Percentiles rank a stretch among this genome's conserved stretches.
Evolutionary conservation across 1,140 invertebrate species (phyloP).

Genomic region (Cotesia typhae): DNA sequence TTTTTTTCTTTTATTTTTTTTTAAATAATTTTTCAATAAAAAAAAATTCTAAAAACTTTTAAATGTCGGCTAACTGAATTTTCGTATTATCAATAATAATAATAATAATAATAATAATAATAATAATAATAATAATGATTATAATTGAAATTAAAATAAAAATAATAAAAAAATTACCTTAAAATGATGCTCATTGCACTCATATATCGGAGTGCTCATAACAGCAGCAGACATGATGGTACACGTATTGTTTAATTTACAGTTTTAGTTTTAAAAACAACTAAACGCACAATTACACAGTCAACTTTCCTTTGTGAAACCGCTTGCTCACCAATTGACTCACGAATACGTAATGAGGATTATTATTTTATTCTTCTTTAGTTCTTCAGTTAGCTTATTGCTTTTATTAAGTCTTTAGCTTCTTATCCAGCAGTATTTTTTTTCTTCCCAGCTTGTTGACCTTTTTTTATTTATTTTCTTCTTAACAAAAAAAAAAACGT

Average conservation of each 20-base stretch:
- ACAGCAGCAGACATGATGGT: constrained; percentile 60
- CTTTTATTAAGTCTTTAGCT: background rate
- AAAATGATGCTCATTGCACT: constrained; percentile 57
- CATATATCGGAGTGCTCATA: constrained; percentile 61
- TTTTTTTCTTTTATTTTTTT: no score
- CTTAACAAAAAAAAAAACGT: no score
- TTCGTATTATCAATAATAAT: background rate
- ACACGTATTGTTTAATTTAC: constrained; percentile 5
- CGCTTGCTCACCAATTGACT: background rate
- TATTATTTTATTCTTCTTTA: constrained; percentile 17
- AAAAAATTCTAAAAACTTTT: no score
- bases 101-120: background rate
- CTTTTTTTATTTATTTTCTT: background rate
- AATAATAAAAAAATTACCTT: constrained; percentile 48
- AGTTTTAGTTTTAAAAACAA: background rate
- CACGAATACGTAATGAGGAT: background rate
- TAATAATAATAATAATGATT: no score
- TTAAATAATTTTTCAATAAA: no score
- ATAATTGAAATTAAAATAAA: no score
- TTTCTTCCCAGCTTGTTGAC: background rate
- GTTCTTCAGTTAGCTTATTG: constrained; percentile 10
- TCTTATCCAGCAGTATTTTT: background rate
- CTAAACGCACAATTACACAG: constrained; percentile 34
- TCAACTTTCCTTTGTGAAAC: constrained; percentile 32
- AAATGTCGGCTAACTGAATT: no score